These are phyloP conservation scores for Enteromius mattozi DNA, from an alignment of 2,797 vertebrate species.

Conservation along the genomic window DNA sequence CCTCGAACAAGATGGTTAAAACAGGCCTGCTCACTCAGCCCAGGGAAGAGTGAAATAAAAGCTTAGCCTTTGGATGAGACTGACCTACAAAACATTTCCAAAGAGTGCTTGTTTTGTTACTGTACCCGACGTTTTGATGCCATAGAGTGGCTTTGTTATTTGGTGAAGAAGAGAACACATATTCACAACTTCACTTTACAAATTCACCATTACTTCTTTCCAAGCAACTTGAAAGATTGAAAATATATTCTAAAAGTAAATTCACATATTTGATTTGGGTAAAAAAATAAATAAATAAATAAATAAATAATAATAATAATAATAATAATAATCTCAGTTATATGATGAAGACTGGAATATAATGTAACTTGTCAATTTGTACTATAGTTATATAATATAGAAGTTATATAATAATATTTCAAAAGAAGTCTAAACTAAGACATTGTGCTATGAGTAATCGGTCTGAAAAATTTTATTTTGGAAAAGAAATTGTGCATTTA, in stretches of 20 bases:
- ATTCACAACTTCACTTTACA: not conserved
- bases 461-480: not conserved
- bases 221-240: not conserved
- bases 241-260: not conserved
- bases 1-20: conserved; percentile 20
- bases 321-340: too few species aligned
- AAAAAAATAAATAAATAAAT: too few species aligned
- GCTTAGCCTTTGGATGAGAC: conserved; percentile 16
- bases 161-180: not conserved
- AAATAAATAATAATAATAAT: too few species aligned
- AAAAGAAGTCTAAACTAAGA: not conserved
- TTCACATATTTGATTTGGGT: too few species aligned
- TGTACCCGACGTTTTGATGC: not conserved
- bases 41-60: conserved; percentile 7
- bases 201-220: not conserved
- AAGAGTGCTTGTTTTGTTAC: not conserved
- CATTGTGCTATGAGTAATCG: not conserved
- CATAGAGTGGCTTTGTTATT: not conserved
- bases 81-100: conserved; percentile 31
- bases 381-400: not conserved
- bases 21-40: not conserved
- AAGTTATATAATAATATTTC: not conserved
- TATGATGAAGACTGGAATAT: not conserved
- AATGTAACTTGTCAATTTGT: not conserved
- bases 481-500: not conserved